Evolutionary conservation across 1,140 invertebrate genomes (phyloP).

Genomic region (Pachypeltis micranthus): DNA sequence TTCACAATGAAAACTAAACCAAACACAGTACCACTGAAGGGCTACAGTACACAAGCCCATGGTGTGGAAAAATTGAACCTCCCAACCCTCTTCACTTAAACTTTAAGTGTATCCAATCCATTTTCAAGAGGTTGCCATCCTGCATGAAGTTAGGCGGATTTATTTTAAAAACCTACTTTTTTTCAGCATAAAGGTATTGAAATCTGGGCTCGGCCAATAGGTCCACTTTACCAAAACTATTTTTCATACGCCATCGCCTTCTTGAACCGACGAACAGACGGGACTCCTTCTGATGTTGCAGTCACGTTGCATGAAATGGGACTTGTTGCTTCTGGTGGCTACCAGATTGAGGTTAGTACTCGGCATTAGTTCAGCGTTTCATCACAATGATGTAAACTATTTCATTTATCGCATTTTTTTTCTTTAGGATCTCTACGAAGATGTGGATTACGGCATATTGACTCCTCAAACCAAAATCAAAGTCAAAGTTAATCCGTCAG

Average conservation of each 20-base stretch:
- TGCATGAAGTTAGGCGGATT: too few relatives aligned
- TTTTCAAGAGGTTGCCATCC: too few relatives aligned
- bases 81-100: too few relatives aligned
- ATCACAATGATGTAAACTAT: constrained; percentile 7
- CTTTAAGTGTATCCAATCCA: too few relatives aligned
- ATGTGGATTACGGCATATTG: constrained; percentile 69
- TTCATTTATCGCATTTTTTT: constrained; percentile 21
- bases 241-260: constrained; percentile 83
- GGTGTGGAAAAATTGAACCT: too few relatives aligned
- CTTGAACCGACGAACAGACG: constrained; percentile 73
- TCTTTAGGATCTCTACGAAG: constrained; percentile 70
- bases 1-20: too few relatives aligned
- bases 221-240: constrained; percentile 62
- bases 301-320: constrained; percentile 74
- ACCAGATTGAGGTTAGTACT: constrained; percentile 61
- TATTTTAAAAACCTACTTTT: constrained; percentile 8
- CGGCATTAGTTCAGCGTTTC: too few relatives aligned
- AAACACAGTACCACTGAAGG: too few relatives aligned
- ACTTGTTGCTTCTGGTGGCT: constrained; percentile 61
- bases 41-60: too few relatives aligned
- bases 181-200: constrained; percentile 77
- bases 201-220: constrained; percentile 80
- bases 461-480: constrained; percentile 77
- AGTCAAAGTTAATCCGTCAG: constrained; percentile 87
- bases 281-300: constrained; percentile 79